Evolutionary conservation across 2,888 invertebrate species (phyloP).

Genomic region (Sinotaia quadrata): DNA sequence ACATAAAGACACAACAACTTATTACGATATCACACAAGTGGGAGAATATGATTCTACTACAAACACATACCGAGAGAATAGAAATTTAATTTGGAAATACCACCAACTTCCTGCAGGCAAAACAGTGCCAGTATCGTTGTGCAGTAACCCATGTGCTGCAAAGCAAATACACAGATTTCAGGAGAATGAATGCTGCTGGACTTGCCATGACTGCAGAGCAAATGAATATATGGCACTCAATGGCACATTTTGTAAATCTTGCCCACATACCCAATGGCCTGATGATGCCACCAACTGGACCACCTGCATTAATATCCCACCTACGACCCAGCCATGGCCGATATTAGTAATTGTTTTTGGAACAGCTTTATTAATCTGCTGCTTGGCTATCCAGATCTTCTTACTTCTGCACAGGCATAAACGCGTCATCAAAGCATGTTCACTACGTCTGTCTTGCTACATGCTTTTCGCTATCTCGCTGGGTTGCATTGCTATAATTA

Average conservation of each 20-base stretch:
- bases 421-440: conserved; percentile 60
- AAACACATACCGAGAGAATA: no score
- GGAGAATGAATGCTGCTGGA: conserved; percentile 10
- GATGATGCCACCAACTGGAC: conserved; percentile 31
- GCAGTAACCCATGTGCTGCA: conserved; percentile 33
- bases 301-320: conserved; percentile 30
- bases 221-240: conserved; percentile 40
- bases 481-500: conserved; percentile 49
- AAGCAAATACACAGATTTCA: no score
- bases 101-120: background rate
- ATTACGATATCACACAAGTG: background rate
- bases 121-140: conserved; percentile 14
- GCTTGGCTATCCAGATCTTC: conserved; percentile 10
- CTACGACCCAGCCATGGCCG: conserved; percentile 16
- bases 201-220: conserved; percentile 37
- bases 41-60: background rate
- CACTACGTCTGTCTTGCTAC: conserved; percentile 56
- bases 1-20: no score
- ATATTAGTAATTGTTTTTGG: conserved; percentile 24
- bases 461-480: conserved; percentile 54
- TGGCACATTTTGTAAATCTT: conserved; percentile 36
- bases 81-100: conserved; percentile 6
- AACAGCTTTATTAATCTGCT: conserved; percentile 10
- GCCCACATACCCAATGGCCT: conserved; percentile 45
- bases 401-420: conserved; percentile 35